phyloP scores from a whole-genome alignment of 2,888 invertebrate genomes.

The Lypha dubia region DNA sequence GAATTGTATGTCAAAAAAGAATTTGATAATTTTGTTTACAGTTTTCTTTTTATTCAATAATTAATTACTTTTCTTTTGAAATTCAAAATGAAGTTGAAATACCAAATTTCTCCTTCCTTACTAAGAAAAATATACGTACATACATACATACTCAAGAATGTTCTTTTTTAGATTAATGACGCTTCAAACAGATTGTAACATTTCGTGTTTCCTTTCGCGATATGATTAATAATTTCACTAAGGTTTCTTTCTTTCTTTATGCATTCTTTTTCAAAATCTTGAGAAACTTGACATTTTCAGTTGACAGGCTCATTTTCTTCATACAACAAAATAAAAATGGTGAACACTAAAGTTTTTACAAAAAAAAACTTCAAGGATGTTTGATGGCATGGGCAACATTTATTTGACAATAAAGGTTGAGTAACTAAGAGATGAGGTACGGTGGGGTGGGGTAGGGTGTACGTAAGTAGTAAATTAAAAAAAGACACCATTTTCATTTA shows the following conservation, averaged over 20 bases:
- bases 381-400: slow-evolving; percentile 12
- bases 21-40: background rate
- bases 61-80: background rate
- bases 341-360: background rate
- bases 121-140: background rate
- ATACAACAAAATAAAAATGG: slow-evolving; percentile 37
- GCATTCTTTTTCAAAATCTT: slow-evolving; percentile 31
- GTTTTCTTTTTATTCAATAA: no score
- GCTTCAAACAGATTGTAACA: background rate
- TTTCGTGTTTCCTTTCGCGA: slow-evolving; percentile 39
- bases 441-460: background rate
- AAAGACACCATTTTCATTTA: slow-evolving; percentile 11
- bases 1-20: background rate
- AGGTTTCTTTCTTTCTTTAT: background rate
- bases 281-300: slow-evolving; percentile 68
- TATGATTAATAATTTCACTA: slow-evolving; percentile 64
- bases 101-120: background rate
- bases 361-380: slow-evolving; percentile 19
- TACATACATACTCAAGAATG: no score
- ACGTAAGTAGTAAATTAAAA: background rate
- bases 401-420: background rate
- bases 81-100: slow-evolving; percentile 16
- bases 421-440: no score
- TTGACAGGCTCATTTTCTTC: slow-evolving; percentile 63
- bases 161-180: slow-evolving; percentile 26